Conservation (phyloP, 2,113 vertebrate species). For the Barbus barbus region DNA sequence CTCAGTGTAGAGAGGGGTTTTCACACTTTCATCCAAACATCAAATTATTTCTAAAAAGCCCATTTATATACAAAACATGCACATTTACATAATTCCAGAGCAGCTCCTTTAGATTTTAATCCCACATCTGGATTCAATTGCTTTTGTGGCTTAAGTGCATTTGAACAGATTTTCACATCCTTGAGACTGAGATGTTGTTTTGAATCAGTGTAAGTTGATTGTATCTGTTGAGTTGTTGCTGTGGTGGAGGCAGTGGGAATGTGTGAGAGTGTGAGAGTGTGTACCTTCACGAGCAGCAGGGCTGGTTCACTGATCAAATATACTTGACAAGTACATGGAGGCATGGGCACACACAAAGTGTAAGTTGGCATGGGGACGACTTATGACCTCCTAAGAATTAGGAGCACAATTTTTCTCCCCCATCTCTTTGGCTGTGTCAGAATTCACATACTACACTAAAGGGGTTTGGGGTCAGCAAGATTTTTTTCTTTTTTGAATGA, state of each 20-base stretch:
- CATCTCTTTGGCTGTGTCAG: not conserved
- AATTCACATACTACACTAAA: not conserved
- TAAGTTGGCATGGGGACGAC: constrained; percentile 60
- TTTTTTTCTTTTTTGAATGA: no score
- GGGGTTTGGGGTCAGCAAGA: not conserved
- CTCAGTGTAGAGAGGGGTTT: not conserved
- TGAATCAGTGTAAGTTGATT: no score
- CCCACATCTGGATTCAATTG: not conserved
- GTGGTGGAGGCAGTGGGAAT: not conserved
- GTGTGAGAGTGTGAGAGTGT: not conserved
- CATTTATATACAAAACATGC: not conserved
- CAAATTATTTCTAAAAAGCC: not conserved
- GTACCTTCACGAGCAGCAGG: not conserved
- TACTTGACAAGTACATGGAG: not conserved
- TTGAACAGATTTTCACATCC: not conserved
- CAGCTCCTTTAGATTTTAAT: not conserved
- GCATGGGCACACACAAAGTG: constrained; percentile 28
- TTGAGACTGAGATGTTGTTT: not conserved
- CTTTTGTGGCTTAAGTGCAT: not conserved
- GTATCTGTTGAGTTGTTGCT: not conserved
- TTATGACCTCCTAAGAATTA: constrained; percentile 46
- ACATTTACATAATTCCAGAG: not conserved
- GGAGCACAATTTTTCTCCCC: not conserved
- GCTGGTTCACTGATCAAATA: constrained; percentile 4
- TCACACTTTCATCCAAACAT: not conserved